phyloP scores from a whole-genome alignment of 2,113 vertebrate species.

The Cichladusa arquata region DNA sequence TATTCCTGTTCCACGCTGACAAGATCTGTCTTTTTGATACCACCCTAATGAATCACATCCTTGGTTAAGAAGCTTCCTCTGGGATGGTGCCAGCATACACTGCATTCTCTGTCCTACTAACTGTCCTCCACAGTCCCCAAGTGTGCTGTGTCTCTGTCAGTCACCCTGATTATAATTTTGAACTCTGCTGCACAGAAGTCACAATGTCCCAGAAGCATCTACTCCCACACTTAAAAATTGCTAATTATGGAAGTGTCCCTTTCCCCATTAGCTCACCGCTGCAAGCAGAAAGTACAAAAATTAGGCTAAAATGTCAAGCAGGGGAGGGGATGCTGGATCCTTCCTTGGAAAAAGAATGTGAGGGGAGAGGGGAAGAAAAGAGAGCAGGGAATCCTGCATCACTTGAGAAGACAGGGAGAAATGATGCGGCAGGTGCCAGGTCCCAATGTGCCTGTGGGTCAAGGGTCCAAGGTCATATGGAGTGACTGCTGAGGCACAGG shows the following conservation, averaged over 20 bases:
- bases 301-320: slow-evolving; percentile 34
- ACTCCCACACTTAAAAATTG: not conserved
- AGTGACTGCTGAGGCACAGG: not conserved
- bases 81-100: not conserved
- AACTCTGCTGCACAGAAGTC: slow-evolving; percentile 11
- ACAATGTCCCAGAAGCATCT: slow-evolving; percentile 13
- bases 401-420: not conserved
- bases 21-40: not conserved
- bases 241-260: slow-evolving; percentile 49
- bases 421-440: not conserved
- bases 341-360: not conserved
- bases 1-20: accelerated
- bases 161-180: slow-evolving; percentile 51
- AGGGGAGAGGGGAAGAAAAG: not conserved
- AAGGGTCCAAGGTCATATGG: not conserved
- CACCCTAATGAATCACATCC: slow-evolving; percentile 37
- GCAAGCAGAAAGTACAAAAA: slow-evolving; percentile 43
- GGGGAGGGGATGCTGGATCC: not conserved
- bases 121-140: slow-evolving; percentile 31
- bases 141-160: not conserved
- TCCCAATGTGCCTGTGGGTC: not conserved
- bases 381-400: not conserved
- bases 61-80: not conserved
- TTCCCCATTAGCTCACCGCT: not conserved
- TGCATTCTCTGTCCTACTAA: slow-evolving; percentile 43